phyloP scores from a whole-genome alignment of 1,140 invertebrate genomes.

The Hylaeus anthracinus region DNA sequence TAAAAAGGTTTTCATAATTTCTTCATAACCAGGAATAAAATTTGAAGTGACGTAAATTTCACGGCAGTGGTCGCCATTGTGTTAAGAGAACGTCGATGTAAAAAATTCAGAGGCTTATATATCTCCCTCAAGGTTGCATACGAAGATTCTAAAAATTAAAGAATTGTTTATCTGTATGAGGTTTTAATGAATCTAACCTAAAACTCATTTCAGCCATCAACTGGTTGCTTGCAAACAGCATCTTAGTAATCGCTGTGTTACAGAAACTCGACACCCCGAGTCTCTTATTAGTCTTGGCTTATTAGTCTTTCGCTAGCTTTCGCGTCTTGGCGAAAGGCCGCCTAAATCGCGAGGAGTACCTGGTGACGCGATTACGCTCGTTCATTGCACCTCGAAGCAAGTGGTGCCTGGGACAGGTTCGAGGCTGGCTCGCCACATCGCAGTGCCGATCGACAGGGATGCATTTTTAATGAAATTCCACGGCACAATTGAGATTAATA shows the following conservation, averaged over 20 bases:
- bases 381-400: neutral
- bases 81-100: too few relatives aligned
- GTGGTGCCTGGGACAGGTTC: neutral
- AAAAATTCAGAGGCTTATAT: too few relatives aligned
- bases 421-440: neutral
- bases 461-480: slow-evolving; percentile 18
- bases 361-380: neutral
- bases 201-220: too few relatives aligned
- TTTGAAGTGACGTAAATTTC: too few relatives aligned
- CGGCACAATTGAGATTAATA: slow-evolving; percentile 15
- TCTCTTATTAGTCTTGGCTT: neutral
- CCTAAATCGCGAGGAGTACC: neutral
- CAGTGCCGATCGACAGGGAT: neutral
- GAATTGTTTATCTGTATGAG: too few relatives aligned
- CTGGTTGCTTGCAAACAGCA: too few relatives aligned
- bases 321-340: neutral
- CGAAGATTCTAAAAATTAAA: too few relatives aligned
- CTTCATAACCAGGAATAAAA: too few relatives aligned
- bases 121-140: too few relatives aligned
- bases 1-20: too few relatives aligned
- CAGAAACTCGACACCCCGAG: neutral
- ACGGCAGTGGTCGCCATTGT: too few relatives aligned
- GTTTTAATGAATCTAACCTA: too few relatives aligned
- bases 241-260: neutral
- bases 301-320: neutral